Evolutionary conservation across 2,888 invertebrate species (phyloP), one percentile per base, ranked within the genome.

Genomic region (Amblyjoppa fuscipennis): DNA sequence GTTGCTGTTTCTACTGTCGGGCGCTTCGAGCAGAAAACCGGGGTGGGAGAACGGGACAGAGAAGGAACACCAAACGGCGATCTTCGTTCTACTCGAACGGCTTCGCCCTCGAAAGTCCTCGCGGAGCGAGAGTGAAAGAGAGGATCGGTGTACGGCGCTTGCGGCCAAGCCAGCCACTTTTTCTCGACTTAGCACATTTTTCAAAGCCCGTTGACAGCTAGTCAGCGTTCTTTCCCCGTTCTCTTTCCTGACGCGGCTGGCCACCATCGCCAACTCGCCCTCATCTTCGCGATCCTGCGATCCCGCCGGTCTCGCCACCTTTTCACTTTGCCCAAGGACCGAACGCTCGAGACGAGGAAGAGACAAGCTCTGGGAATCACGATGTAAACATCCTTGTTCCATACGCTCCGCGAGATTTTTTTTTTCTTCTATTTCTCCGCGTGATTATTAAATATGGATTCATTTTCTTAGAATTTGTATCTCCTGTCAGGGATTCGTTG

Each of bases 101-200:
- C 77, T 68, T 71, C 61, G 70, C 74, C 28, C 56, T 25, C 66
- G 68, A 68, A 13, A 53, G 25, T 77, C 77, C 61, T 51, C 68
- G 80, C 56, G 56, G 64, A 73, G 38, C 70, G 82, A 41, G 69
- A 41, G 73, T 68, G 74, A 83, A 81, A 84, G 83, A 69, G 85
- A 78, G 79, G 74, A 85, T 82, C 87, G 83, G 88, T 88, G 90
- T 85, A 89, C 90, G 91, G 90, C 91, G 92, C 92, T 92, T 87
- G 88, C 88, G 90, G 92, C 87, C 88, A 90, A 84, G 77, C 90
- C 89, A 89, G 90, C 91, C 88, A 90, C 92, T 92, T 92, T 92
- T 92, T 92, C 92, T 91, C 86, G 87, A 89, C 91, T 93, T 92
- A 90, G 92, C 92, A 93, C 92, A 92, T 92, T 93, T 93, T 92